Evolutionary conservation across 2,888 invertebrate genomes (phyloP).

Genomic region (Eledona agricola): DNA sequence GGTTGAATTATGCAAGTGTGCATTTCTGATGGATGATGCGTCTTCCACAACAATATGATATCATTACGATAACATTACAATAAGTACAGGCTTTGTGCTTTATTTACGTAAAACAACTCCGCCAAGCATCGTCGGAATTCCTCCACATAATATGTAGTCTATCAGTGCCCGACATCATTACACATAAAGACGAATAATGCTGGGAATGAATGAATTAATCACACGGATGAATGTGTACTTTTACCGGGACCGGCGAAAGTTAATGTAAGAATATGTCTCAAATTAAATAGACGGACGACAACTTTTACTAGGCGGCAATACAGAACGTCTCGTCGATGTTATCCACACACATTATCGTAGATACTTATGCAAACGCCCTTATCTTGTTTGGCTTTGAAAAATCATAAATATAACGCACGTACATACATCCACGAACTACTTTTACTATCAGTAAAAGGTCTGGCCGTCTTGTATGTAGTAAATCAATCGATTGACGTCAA

Average conservation of each 20-base stretch:
- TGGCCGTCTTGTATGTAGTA: too few relatives aligned
- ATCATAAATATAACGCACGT: too few relatives aligned
- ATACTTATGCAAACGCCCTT: too few relatives aligned
- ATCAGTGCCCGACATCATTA: conserved; percentile 2
- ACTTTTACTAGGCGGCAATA: conserved; percentile 27
- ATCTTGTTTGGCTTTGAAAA: too few relatives aligned
- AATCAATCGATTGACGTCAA: not conserved
- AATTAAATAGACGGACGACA: conserved; percentile 21
- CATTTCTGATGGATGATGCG: conserved; percentile 8
- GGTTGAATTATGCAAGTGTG: conserved; percentile 13
- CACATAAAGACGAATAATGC: not conserved
- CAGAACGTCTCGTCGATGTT: too few relatives aligned
- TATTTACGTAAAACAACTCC: conserved; percentile 13
- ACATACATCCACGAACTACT: too few relatives aligned
- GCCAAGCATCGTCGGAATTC: conserved; percentile 12
- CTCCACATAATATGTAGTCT: conserved; percentile 1
- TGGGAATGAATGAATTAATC: conserved; percentile 5
- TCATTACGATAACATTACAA: conserved; percentile 14
- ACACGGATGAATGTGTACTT: conserved; percentile 14
- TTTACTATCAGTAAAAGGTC: too few relatives aligned
- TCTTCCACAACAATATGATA: conserved; percentile 15
- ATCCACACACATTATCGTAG: too few relatives aligned
- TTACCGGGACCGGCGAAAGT: conserved; percentile 24
- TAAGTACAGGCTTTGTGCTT: conserved; percentile 4
- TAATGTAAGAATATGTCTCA: conserved; percentile 6